Base-by-base conservation (phyloP, 2,113 vertebrate genomes). In the Gymnarchus niloticus region DNA sequence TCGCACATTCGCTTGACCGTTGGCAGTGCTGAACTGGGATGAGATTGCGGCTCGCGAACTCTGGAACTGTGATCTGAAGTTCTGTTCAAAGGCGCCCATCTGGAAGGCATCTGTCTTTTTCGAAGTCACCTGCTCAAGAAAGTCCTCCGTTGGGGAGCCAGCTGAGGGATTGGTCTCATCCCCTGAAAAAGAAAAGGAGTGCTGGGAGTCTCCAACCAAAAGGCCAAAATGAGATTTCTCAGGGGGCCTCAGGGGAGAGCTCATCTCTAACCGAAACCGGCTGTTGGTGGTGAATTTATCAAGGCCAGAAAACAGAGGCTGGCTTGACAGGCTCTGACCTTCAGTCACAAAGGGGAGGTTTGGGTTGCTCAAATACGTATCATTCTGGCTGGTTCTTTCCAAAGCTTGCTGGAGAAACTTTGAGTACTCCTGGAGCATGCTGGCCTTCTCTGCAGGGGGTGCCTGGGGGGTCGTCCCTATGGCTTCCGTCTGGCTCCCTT, bases 301-400 rank as follows among this genome's bases (percentile, higher is more conserved):
- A 28, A 57, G 25, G 57, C 96, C 96, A 89, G 98, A 96, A 93
- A 99, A 99, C 90, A 97, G 93, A 88, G 97, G 96, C 89, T 97
- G 97, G 73, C 52, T 48, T 48, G 73, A 85, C 37, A 78, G 54
- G 33, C 49, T 54, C 84, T 80, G 84, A 94, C 95, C 97, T 92
- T 99, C 98, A 23, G 96, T 97, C 90, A 97, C 96, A 95, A 98
- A 94, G 90, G 97, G 97, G 94, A 99, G 97, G 95, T 96, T 97
- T 54, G 97, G 95, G 94, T 95, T 98, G 91, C 96, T 99, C 93
- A 99, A 96, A 96, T 98, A 99, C 94, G 96, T 97, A 95, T 99
- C 98, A 85, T 99, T 99, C 96, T 99, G 98, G 95, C 98, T 99
- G 93, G 98, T 99, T 94, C 98, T 95, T 93, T 99, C 98, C 93